These are phyloP conservation scores for Pachyseris speciosa DNA, from an alignment of 64 coral and sea anemone genomes.

Conservation along the genomic window DNA sequence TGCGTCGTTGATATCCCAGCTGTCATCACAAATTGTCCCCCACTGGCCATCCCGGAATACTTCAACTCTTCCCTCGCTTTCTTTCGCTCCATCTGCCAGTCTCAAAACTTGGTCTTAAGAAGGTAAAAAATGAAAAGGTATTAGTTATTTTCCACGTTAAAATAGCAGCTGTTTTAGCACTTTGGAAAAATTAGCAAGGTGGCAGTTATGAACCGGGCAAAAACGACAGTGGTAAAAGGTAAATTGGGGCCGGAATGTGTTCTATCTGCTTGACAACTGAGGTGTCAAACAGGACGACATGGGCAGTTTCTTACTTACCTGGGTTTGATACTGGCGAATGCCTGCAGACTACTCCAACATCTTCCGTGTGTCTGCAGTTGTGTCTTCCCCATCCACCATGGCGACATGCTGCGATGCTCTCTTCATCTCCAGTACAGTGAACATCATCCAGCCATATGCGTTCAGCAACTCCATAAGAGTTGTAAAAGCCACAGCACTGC, in stretches of 20 bases:
- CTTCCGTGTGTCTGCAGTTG: constrained; percentile 50
- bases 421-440: constrained; percentile 52
- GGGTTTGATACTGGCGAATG: constrained; percentile 14
- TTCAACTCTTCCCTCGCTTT: constrained; percentile 65
- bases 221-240: too few species aligned
- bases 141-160: neutral
- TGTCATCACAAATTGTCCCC: constrained; percentile 65
- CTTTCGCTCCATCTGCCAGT: constrained; percentile 23
- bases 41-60: constrained; percentile 49
- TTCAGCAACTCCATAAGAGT: neutral
- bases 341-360: constrained; percentile 60
- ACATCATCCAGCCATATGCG: constrained; percentile 66
- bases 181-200: too few species aligned
- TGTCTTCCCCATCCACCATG: constrained; percentile 50
- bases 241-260: too few species aligned
- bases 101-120: constrained; percentile 7
- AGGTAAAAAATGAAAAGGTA: neutral
- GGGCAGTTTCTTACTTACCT: neutral
- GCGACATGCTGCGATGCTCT: constrained; percentile 35
- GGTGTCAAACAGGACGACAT: too few species aligned
- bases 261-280: too few species aligned
- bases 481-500: constrained; percentile 23
- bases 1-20: constrained; percentile 57
- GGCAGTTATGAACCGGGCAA: too few species aligned
- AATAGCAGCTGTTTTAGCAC: too few species aligned